Base-by-base conservation (phyloP, 2,113 vertebrate genomes). In the Melanerpes aurifrons region DNA sequence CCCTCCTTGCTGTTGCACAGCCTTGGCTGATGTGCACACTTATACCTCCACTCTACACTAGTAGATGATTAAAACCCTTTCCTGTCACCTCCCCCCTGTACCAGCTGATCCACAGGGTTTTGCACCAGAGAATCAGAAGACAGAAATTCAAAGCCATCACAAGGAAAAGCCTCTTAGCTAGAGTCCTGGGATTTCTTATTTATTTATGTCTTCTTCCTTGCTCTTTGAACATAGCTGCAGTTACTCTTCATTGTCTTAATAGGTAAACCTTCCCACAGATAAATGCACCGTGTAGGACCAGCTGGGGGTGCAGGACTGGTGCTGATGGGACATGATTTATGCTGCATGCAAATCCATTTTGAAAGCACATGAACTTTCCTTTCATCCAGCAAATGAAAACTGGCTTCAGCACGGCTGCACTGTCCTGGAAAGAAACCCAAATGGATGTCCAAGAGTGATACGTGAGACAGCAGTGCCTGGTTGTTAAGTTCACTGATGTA, bases 381-480 rank as follows among this genome's bases (percentile, higher is more conserved):
- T 94, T 74, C 87, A 86, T 89, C 82, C 87, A 92, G 82, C 83
- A 77, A 83, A 71, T 26, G 92, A 78, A 94, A 94, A 86, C 78
- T 58, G 67, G 85, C 72, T 69, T 29, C 3, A 58, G 28, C 47
- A 12, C 10, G 61, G 87, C 88, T 80, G 64, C 35, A 12, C 10
- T 4, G 6, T 62, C 85, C 81, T 85, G 85, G 91, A 89, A 91
- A 87, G 72, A 67, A 89, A 96, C 61, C n/a, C 61, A 89, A 66
- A 82, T 22, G 58, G 62, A 62, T 88, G 77, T 72, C 74, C 18
- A 74, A 61, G 59, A 54, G 63, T 61, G 78, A n/a, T 59, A 32
- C 43, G 72, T 22, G 29, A 73, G 79, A 82, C 58, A 89, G 61
- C 53, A 64, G 47, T 22, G 74, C 37, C 64, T 80, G 87, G 9